A percentile compares a stretch with the other conserved stretches of the same genome.
Evolutionary conservation across 2,888 invertebrate genomes (phyloP).

Genomic region (Xanthia icteritia): DNA sequence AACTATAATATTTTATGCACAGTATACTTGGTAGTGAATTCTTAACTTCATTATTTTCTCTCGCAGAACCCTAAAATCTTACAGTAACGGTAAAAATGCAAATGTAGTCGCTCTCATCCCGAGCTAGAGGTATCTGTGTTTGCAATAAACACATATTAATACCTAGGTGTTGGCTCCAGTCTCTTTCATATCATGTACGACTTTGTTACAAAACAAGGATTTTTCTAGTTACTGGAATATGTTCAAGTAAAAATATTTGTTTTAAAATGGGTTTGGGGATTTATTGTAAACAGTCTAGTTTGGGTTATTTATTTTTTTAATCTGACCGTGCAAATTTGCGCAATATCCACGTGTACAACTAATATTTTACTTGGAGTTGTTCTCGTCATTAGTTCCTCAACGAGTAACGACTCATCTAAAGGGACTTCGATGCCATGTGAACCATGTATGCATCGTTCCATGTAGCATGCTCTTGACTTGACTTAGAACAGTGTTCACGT

Average conservation of each 20-base stretch:
- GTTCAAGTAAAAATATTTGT: background rate
- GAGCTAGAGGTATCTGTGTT: slow-evolving; percentile 36
- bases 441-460: background rate
- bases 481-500: background rate
- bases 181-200: slow-evolving; percentile 15
- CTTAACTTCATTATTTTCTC: background rate
- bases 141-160: slow-evolving; percentile 55
- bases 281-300: background rate
- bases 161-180: slow-evolving; percentile 29
- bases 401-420: background rate
- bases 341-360: background rate
- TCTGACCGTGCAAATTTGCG: background rate
- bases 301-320: background rate
- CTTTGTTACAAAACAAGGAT: background rate
- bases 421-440: background rate
- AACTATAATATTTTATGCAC: background rate
- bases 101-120: slow-evolving; percentile 34
- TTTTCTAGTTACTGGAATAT: slow-evolving; percentile 5
- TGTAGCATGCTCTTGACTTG: background rate
- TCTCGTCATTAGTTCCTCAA: background rate
- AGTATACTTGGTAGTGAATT: background rate
- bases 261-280: background rate
- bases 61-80: slow-evolving; percentile 47
- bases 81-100: slow-evolving; percentile 49
- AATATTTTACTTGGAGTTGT: background rate